Percentiles rank a stretch among this genome's conserved stretches.
These are phyloP conservation scores for Pharmacophagus antenor DNA, from an alignment of 2,888 invertebrate species.

Conservation along the genomic window DNA sequence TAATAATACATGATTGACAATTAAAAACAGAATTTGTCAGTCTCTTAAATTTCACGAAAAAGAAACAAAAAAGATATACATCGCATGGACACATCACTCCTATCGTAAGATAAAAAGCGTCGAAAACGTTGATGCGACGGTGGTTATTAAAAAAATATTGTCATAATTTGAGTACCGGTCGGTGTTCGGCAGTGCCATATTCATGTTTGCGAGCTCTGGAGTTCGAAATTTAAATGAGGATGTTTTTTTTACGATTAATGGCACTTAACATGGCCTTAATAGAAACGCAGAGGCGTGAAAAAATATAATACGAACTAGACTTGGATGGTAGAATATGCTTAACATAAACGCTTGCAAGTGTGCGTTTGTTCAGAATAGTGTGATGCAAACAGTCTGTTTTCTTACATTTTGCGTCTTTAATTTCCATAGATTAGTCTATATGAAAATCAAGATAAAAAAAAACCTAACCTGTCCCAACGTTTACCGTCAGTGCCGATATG, in stretches of 20 bases:
- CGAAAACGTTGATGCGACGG: too few species aligned
- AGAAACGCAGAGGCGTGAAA: neutral
- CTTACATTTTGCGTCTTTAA: neutral
- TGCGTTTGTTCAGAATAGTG: neutral
- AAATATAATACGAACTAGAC: neutral
- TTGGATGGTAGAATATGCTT: too few species aligned
- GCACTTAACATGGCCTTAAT: neutral
- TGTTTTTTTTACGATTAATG: too few species aligned
- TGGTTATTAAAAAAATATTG: too few species aligned
- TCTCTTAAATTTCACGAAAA: too few species aligned
- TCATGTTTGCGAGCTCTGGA: neutral
- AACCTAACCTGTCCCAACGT: conserved; percentile 24
- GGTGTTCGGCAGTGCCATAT: neutral
- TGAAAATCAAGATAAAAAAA: conserved; percentile 2
- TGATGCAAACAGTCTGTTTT: neutral
- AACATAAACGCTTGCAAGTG: neutral
- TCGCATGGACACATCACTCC: too few species aligned
- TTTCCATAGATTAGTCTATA: neutral
- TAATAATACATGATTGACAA: too few species aligned
- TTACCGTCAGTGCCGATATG: conserved; percentile 10
- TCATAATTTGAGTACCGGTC: neutral
- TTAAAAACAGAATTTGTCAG: too few species aligned
- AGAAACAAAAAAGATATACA: too few species aligned
- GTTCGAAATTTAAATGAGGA: neutral
- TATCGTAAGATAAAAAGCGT: too few species aligned